Evolutionary conservation across 2,797 vertebrate genomes (phyloP).

Genomic region (Xiphophorus birchmanni): DNA sequence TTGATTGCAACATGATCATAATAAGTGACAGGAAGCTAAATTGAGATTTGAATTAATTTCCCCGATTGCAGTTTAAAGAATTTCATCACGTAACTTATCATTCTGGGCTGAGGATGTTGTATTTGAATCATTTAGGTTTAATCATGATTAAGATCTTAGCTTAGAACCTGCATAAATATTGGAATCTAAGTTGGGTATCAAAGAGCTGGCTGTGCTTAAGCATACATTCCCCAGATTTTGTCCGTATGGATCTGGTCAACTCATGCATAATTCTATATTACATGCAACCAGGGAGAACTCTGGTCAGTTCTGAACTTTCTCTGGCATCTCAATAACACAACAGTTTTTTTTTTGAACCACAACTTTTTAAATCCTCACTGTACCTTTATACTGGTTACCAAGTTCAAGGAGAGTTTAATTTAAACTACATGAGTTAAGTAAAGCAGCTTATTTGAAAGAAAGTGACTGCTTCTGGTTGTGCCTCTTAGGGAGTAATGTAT

Average conservation of each 20-base stretch:
- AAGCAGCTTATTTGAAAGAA: conserved; percentile 60
- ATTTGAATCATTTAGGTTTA: background rate
- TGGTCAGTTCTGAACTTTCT: background rate
- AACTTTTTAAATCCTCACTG: background rate
- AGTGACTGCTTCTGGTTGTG: conserved; percentile 49
- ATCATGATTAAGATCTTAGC: background rate
- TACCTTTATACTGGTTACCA: background rate
- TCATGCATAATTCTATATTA: background rate
- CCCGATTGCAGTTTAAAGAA: background rate
- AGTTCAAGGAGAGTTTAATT: conserved; percentile 73
- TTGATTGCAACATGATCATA: background rate
- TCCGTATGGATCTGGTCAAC: background rate
- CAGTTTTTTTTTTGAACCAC: background rate
- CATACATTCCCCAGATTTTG: background rate
- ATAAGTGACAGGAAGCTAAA: background rate
- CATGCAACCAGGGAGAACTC: background rate
- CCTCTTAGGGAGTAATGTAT: conserved; percentile 69
- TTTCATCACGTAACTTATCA: background rate
- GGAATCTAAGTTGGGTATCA: background rate
- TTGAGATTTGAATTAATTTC: background rate
- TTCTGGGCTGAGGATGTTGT: background rate
- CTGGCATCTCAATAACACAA: background rate
- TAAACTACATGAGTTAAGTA: conserved; percentile 74
- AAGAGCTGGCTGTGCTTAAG: background rate
- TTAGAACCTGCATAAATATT: background rate